These are phyloP conservation scores for Chironomus striatipennis DNA, from an alignment of 1,140 invertebrate species.

Conservation along the genomic window DNA sequence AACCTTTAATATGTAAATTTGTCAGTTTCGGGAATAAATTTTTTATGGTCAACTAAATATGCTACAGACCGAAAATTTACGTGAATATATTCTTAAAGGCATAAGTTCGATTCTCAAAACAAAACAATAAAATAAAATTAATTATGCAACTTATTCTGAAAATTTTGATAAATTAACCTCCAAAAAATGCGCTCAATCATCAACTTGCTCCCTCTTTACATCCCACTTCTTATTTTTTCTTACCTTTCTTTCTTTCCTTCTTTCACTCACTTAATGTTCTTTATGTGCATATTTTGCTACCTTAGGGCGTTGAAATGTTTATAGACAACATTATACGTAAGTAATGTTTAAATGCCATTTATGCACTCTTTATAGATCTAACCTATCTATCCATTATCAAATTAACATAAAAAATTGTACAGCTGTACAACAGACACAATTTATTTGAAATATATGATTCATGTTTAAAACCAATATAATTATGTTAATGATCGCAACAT, in stretches of 20 bases:
- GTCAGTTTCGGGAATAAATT: too few relatives aligned
- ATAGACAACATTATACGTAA: background rate
- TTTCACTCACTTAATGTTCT: conserved; percentile 7
- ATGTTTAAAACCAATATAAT: conserved; percentile 14
- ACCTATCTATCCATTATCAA: conserved; percentile 7
- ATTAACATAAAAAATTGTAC: conserved; percentile 14
- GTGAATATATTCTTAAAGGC: too few relatives aligned
- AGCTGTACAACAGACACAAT: conserved; percentile 4
- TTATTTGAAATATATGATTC: conserved; percentile 1
- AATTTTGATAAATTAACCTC: too few relatives aligned
- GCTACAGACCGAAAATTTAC: too few relatives aligned
- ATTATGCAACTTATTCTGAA: too few relatives aligned
- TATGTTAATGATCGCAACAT: conserved; percentile 13
- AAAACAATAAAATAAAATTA: too few relatives aligned
- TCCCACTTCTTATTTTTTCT: background rate
- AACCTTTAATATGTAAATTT: too few relatives aligned
- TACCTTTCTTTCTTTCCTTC: background rate
- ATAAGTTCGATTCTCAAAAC: too few relatives aligned
- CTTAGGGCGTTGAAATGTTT: conserved; percentile 6
- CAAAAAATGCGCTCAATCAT: too few relatives aligned
- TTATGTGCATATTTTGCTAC: conserved; percentile 13
- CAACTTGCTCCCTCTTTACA: too few relatives aligned
- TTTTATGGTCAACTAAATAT: too few relatives aligned
- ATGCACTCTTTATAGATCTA: background rate
- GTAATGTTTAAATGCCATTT: conserved; percentile 11